phyloP scores from a whole-genome alignment of 2,113 vertebrate genomes.

The Prinia subflava region DNA sequence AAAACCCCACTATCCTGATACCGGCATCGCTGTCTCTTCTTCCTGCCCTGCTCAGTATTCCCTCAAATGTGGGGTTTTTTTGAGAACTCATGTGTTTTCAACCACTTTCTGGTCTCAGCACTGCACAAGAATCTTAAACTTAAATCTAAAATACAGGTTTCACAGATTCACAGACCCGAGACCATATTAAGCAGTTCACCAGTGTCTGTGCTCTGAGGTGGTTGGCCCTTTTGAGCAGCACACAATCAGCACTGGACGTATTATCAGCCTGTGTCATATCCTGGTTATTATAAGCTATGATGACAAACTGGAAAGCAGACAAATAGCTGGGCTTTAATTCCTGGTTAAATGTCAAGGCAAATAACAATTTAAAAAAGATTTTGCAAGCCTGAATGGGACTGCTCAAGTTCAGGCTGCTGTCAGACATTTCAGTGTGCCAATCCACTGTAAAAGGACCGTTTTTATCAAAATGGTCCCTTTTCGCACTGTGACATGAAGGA shows the following conservation, averaged over 20 bases:
- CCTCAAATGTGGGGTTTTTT: background rate
- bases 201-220: background rate
- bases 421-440: background rate
- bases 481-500: accelerated
- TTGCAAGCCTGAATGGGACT: background rate
- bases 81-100: background rate
- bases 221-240: background rate
- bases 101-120: background rate
- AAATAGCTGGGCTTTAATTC: background rate
- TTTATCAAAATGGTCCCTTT: background rate
- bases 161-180: background rate
- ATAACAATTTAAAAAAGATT: background rate
- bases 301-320: background rate
- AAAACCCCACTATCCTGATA: accelerated
- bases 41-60: background rate
- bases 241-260: background rate
- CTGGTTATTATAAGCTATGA: background rate
- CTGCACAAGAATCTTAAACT: background rate
- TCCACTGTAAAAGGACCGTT: background rate
- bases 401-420: background rate
- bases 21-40: background rate
- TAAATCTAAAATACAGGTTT: background rate
- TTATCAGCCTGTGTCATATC: background rate
- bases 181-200: background rate
- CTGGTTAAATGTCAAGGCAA: background rate